Percentiles rank a stretch among this genome's conserved stretches.
Evolutionary conservation across 2,797 vertebrate species (phyloP).

Genomic region (Ctenosaura bakeri): DNA sequence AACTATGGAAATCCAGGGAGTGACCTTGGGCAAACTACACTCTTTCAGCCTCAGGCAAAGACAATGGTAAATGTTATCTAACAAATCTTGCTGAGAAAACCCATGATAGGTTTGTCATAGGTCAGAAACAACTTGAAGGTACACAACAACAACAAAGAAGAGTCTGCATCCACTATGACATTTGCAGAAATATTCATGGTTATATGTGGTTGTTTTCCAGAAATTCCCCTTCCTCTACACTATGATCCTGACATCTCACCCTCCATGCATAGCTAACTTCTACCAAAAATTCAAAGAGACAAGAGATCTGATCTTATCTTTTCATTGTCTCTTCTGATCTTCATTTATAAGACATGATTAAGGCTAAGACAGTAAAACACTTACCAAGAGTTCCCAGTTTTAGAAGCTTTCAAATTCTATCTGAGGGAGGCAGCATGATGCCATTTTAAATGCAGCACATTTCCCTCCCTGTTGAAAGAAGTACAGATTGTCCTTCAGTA

Average conservation of each 20-base stretch:
- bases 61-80: too few species aligned
- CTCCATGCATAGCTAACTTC: neutral
- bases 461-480: conserved; percentile 48
- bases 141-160: too few species aligned
- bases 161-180: neutral
- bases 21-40: too few species aligned
- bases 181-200: neutral
- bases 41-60: too few species aligned
- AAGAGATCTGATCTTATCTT: neutral
- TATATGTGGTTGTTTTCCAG: neutral
- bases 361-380: neutral
- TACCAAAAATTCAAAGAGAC: neutral
- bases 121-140: too few species aligned
- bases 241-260: neutral
- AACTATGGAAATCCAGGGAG: too few species aligned
- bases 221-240: neutral
- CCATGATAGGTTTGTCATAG: too few species aligned
- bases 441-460: conserved; percentile 56
- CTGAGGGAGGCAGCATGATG: conserved; percentile 33
- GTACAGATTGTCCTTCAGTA: neutral
- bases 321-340: neutral
- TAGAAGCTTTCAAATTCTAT: conserved; percentile 45
- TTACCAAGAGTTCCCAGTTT: conserved; percentile 56
- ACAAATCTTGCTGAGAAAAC: too few species aligned
- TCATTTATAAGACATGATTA: neutral